Evolutionary conservation across 2,113 vertebrate species (phyloP).

Genomic region (Nestor notabilis): DNA sequence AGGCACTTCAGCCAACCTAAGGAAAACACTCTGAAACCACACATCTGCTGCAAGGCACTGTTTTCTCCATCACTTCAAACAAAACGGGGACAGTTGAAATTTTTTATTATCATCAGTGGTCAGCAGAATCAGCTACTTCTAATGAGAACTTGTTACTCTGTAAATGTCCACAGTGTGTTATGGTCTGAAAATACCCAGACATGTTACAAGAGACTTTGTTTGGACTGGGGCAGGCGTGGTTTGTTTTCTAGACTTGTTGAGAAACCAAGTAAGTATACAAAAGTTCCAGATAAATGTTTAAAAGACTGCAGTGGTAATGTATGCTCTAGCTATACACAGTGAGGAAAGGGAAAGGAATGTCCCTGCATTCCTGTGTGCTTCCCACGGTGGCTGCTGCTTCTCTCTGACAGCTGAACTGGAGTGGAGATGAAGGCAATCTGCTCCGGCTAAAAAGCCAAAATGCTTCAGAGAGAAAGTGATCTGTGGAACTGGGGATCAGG

Average conservation of each 20-base stretch:
- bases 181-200: not conserved
- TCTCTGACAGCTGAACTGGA: not conserved
- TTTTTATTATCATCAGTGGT: not conserved
- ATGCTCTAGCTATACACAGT: not conserved
- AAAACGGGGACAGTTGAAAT: not conserved
- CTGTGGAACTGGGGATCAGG: not conserved
- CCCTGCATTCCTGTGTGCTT: not conserved
- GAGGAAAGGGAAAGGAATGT: not conserved
- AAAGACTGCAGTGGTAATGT: not conserved
- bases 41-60: not conserved
- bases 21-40: not conserved
- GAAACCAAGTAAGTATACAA: not conserved
- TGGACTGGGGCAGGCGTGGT: not conserved
- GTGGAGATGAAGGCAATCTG: not conserved
- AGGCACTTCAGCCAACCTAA: not conserved
- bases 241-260: not conserved
- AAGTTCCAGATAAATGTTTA: not conserved
- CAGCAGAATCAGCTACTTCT: not conserved
- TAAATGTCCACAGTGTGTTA: not conserved
- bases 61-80: not conserved
- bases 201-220: not conserved
- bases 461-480: not conserved
- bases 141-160: not conserved
- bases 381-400: not conserved
- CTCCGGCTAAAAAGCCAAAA: not conserved